phyloP scores from a whole-genome alignment of 2,888 invertebrate genomes.

The Drosophila subquinaria region DNA sequence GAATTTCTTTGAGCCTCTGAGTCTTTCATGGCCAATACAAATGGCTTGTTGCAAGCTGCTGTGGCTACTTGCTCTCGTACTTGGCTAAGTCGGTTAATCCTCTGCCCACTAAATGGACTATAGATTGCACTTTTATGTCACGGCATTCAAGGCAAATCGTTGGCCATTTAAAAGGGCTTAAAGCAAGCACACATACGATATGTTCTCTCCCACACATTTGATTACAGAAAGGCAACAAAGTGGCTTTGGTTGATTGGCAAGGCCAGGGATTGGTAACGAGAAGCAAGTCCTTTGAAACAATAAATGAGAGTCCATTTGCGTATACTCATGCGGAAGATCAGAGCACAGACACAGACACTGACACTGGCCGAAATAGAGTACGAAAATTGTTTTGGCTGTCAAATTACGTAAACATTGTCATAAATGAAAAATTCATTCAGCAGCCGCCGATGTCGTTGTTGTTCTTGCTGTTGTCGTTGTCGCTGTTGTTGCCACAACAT shows the following conservation, averaged over 20 bases:
- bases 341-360: slow-evolving; percentile 1
- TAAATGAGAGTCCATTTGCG: slow-evolving; percentile 75
- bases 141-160: slow-evolving; percentile 72
- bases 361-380: slow-evolving; percentile 29
- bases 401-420: slow-evolving; percentile 81
- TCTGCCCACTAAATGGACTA: slow-evolving; percentile 60
- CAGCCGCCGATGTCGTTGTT: slow-evolving; percentile 20
- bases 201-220: slow-evolving; percentile 30
- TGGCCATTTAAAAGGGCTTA: slow-evolving; percentile 74
- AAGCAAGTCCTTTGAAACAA: slow-evolving; percentile 37
- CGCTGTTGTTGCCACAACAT: slow-evolving; percentile 44
- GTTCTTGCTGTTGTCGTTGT: slow-evolving; percentile 28
- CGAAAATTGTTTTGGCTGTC: slow-evolving; percentile 74
- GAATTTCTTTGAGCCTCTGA: background rate
- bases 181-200: slow-evolving; percentile 37
- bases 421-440: slow-evolving; percentile 76
- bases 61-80: slow-evolving; percentile 19
- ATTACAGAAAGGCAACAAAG: slow-evolving; percentile 52
- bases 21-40: slow-evolving; percentile 25
- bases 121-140: slow-evolving; percentile 77
- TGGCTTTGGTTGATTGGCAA: slow-evolving; percentile 52
- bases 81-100: slow-evolving; percentile 41
- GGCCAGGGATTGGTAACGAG: slow-evolving; percentile 15
- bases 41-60: slow-evolving; percentile 21
- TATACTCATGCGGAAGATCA: slow-evolving; percentile 49